Percentiles rank a stretch among this genome's conserved stretches.
phyloP scores from a whole-genome alignment of 2,888 invertebrate genomes.

The Congeria kusceri region DNA sequence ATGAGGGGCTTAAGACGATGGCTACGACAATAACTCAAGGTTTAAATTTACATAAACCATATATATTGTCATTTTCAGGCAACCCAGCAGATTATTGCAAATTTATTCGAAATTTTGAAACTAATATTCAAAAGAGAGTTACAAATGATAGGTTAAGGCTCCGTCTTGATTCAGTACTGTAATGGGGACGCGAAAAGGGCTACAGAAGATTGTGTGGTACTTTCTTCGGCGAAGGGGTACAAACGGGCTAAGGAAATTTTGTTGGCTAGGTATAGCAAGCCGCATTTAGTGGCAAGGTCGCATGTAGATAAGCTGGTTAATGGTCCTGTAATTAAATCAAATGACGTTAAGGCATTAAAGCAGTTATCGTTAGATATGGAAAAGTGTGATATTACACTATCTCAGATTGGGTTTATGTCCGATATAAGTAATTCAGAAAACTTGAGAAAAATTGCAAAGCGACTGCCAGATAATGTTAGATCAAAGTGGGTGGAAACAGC shows the following conservation, averaged over 20 bases:
- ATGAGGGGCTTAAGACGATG: not conserved
- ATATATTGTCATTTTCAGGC: conserved; percentile 12
- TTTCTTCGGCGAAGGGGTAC: conserved; percentile 10
- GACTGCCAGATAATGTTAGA: conserved; percentile 24
- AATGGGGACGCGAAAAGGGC: conserved; percentile 12
- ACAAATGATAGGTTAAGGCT: conserved; percentile 16
- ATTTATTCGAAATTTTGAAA: conserved; percentile 26
- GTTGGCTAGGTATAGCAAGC: conserved; percentile 14
- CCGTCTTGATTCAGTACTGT: conserved; percentile 27
- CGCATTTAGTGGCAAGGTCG: conserved; percentile 21
- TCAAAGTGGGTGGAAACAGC: conserved; percentile 33
- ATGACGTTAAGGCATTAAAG: not conserved
- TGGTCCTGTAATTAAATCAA: not conserved
- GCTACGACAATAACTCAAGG: conserved; percentile 6
- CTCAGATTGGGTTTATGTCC: conserved; percentile 32
- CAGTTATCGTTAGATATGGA: conserved; percentile 14
- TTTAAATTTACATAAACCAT: conserved; percentile 35
- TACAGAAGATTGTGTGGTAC: conserved; percentile 28
- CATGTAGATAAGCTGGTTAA: conserved; percentile 7
- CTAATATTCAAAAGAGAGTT: conserved; percentile 23
- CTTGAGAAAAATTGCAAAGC: conserved; percentile 23
- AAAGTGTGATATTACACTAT: conserved; percentile 34
- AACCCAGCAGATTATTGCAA: conserved; percentile 32
- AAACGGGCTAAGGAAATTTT: conserved; percentile 18
- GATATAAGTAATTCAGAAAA: conserved; percentile 34